Percentiles rank a stretch among this genome's conserved stretches.
Evolutionary conservation across 2,113 vertebrate genomes (phyloP).

Genomic region (Zosterops lateralis): DNA sequence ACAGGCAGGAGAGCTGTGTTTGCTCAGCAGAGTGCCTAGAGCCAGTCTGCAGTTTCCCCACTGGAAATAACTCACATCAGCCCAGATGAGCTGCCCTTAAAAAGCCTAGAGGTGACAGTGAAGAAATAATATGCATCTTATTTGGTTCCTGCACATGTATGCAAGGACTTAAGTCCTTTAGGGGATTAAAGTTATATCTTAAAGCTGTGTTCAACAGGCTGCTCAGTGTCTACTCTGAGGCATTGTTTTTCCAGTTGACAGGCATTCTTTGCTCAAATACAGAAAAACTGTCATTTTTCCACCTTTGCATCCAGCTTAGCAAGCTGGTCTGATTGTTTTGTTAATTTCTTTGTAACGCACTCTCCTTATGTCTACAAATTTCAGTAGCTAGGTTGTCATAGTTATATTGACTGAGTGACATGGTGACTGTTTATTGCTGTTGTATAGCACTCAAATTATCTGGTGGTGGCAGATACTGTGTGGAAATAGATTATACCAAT

Average conservation of each 20-base stretch:
- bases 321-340: not conserved
- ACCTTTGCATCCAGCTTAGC: not conserved
- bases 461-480: not conserved
- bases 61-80: not conserved
- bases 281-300: not conserved
- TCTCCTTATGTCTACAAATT: not conserved
- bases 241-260: not conserved
- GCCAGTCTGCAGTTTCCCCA: not conserved
- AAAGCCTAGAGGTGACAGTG: fast-evolving
- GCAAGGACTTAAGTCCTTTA: not conserved
- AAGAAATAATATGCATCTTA: not conserved
- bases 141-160: not conserved
- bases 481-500: not conserved
- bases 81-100: not conserved
- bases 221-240: not conserved
- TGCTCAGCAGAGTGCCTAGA: not conserved
- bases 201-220: not conserved
- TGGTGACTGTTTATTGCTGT: not conserved
- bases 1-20: not conserved
- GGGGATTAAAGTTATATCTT: not conserved
- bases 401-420: not conserved
- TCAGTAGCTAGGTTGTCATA: not conserved
- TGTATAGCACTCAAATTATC: not conserved
- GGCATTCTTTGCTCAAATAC: not conserved
- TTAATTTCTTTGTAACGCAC: not conserved